Evolutionary conservation across 2,888 invertebrate genomes (phyloP), one percentile per base, ranked within the genome.

Genomic region (Apodemia hepburni): DNA sequence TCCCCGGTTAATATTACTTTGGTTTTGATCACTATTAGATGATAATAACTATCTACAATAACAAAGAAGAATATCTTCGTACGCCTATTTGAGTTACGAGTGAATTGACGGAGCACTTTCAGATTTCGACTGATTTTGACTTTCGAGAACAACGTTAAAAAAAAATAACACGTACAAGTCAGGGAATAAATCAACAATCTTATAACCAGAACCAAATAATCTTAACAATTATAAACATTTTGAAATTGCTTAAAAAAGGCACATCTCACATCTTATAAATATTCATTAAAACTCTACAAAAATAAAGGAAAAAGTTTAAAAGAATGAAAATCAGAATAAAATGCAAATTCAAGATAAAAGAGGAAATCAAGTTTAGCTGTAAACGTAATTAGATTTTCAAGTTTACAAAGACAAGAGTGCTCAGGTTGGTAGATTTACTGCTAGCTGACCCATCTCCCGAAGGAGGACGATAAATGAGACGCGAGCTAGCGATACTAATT

Each of bases 301-400:
- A 82, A 78, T 78, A 80, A 84, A 83, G 81, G 81, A 82, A 75
- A 72, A 73, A 75, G 66, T 66, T 67, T 65, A 67, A 70, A 67
- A 60, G 59, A 57, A 65, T 66, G 75, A 76, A 80, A 78, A 82
- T 84, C 84, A 83, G 76, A 79, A 68, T 71, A 74, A 85, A 87
- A 88, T 87, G 85, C 85, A 87, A 88, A 87, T 87, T 79, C 78
- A 79, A 80, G 79, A 84, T 45, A 45, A 45, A 81, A 82, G 79
- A 79, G 79, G 81, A 84, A 86, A 82, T 87, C 84, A 82, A 85
- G 81, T 85, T 79, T 80, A 81, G 81, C 82, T 87, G 88, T 88
- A 87, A 89, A 89, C 88, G 89, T 89, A 91, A 90, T 90, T 89
- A 91, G 87, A 89, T 90, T 89, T 89, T 85, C 85, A 82, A 89